phyloP scores from a whole-genome alignment of 2,797 vertebrate species.

The Rhincodon typus region DNA sequence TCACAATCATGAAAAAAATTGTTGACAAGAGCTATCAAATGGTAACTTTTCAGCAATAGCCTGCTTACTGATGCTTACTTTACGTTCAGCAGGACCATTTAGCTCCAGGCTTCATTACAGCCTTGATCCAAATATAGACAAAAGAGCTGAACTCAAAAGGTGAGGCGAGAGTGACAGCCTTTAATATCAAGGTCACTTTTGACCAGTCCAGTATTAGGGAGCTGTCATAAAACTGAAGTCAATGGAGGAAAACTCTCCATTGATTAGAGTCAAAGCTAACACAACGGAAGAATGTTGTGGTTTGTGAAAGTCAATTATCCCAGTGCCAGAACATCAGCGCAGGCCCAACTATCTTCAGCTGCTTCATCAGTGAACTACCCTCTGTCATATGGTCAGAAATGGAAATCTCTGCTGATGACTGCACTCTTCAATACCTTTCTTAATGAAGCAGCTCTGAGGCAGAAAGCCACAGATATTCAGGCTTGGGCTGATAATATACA shows the following conservation, averaged over 20 bases:
- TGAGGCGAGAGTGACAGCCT: background rate
- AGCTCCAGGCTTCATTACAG: background rate
- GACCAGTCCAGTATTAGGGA: background rate
- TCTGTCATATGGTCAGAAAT: background rate
- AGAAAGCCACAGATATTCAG: background rate
- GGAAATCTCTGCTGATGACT: background rate
- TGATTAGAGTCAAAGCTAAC: background rate
- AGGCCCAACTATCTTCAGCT: background rate
- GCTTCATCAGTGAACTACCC: background rate
- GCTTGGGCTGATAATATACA: background rate
- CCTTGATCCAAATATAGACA: background rate
- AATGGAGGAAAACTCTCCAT: background rate
- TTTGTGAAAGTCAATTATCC: background rate
- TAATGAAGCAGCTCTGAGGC: background rate
- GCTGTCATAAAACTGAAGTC: background rate
- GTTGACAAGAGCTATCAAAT: too few relatives aligned
- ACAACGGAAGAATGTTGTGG: background rate
- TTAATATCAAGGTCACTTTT: background rate
- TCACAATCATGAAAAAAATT: too few relatives aligned
- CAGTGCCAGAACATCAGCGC: background rate
- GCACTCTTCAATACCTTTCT: background rate
- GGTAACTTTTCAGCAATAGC: too few relatives aligned
- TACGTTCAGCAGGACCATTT: too few relatives aligned
- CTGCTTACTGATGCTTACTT: too few relatives aligned
- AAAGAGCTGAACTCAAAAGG: background rate